A percentile compares a stretch with the other conserved stretches of the same genome.
Evolutionary conservation across 35 echinoderm and acorn worm genomes (phyloP).

Genomic region (Hemicentrotus pulcherrimus): DNA sequence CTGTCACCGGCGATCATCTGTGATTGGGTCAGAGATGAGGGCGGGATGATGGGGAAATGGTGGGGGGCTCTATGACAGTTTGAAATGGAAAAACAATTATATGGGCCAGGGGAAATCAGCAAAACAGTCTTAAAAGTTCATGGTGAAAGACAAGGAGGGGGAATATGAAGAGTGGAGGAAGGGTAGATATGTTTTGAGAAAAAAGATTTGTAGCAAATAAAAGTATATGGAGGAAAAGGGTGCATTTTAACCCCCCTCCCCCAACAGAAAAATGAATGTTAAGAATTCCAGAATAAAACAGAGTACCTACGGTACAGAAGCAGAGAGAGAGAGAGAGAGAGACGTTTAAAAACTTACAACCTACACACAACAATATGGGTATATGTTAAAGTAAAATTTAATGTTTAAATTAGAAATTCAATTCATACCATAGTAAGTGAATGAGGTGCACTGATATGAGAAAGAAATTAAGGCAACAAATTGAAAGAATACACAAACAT

Average conservation of each 20-base stretch:
- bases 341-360: no score
- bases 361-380: no score
- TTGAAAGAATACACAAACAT: not conserved
- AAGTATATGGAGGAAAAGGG: not conserved
- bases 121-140: not conserved
- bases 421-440: no score
- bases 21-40: not conserved
- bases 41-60: conserved; percentile 21
- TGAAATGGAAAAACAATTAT: conserved; percentile 6
- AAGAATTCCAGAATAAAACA: not conserved
- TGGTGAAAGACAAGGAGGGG: not conserved
- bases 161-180: not conserved
- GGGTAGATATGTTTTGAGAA: not conserved
- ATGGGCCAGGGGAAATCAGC: not conserved
- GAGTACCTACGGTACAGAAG: no score
- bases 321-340: no score
- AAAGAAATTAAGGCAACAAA: not conserved
- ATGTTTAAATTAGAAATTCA: no score
- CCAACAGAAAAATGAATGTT: not conserved
- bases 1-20: not conserved
- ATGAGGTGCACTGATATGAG: not conserved
- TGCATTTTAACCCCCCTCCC: not conserved
- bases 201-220: not conserved
- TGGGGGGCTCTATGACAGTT: not conserved
- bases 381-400: no score